A percentile compares a stretch with the other conserved stretches of the same genome.
Conservation (phyloP, 1,140 invertebrate species). For the Drosophila ironensis region DNA sequence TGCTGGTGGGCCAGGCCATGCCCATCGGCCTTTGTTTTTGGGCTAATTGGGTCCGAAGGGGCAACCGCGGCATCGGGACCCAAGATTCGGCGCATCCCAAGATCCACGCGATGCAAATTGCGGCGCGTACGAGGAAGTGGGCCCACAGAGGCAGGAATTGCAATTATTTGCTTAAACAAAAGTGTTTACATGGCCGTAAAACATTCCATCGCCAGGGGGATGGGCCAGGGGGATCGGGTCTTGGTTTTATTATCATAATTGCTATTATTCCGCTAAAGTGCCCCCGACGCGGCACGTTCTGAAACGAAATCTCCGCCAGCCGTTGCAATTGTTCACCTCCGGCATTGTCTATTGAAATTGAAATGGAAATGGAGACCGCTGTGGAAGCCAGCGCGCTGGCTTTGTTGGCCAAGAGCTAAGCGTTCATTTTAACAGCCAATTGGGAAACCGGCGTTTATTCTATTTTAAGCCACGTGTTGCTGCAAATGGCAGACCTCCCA, state of each 20-base stretch:
- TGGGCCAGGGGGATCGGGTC: constrained; percentile 9
- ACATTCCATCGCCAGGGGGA: constrained; percentile 8
- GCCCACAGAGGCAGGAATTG: constrained; percentile 36
- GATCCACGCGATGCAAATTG: constrained; percentile 25
- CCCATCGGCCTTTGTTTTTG: constrained; percentile 44
- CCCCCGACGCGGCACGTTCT: constrained; percentile 56
- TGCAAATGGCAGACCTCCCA: background rate
- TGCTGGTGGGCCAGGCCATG: constrained; percentile 32
- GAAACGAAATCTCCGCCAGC: constrained; percentile 48
- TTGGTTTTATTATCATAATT: constrained; percentile 13
- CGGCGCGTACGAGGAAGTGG: constrained; percentile 44
- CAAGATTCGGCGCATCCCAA: background rate
- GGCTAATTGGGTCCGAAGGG: constrained; percentile 37
- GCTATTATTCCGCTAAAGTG: background rate
- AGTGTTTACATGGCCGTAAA: constrained; percentile 47
- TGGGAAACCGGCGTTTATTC: constrained; percentile 43
- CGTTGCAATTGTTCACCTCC: constrained; percentile 34
- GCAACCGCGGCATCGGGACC: constrained; percentile 9
- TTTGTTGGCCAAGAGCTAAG: constrained; percentile 27
- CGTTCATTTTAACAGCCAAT: constrained; percentile 47
- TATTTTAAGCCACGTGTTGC: constrained; percentile 3
- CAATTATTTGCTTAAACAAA: constrained; percentile 67
- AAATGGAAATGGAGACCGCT: constrained; percentile 34
- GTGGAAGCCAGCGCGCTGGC: constrained; percentile 27
- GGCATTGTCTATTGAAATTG: constrained; percentile 41